Conservation (phyloP, 2,113 vertebrate species). For the Platichthys stellatus region DNA sequence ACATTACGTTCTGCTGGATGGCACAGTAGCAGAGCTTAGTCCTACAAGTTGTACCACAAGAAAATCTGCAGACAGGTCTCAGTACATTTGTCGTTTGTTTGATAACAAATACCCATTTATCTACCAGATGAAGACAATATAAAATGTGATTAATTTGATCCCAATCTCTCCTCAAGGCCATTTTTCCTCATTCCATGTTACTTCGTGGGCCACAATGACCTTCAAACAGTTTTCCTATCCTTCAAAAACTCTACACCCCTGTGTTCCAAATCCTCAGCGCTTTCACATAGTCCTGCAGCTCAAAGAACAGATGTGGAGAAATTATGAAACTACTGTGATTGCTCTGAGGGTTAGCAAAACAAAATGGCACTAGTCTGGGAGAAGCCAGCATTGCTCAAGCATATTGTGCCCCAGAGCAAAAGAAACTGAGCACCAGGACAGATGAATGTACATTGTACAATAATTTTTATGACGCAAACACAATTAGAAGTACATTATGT, state of each 20-base stretch:
- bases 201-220: neutral
- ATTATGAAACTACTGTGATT: conserved; percentile 55
- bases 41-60: neutral
- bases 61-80: neutral
- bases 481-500: conserved; percentile 61
- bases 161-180: neutral
- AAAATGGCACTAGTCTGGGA: conserved; percentile 52
- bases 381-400: conserved; percentile 60
- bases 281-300: conserved; percentile 41
- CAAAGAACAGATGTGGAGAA: conserved; percentile 66
- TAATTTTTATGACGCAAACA: conserved; percentile 66
- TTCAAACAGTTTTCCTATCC: conserved; percentile 8
- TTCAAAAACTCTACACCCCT: conserved; percentile 11
- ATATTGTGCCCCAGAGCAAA: conserved; percentile 63
- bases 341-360: conserved; percentile 68
- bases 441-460: conserved; percentile 55
- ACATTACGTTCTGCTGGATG: neutral
- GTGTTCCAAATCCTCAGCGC: conserved; percentile 16
- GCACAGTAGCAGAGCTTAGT: neutral
- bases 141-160: neutral
- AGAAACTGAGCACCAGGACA: conserved; percentile 39
- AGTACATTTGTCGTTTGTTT: neutral
- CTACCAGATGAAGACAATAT: neutral
- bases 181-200: neutral
- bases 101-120: neutral